These are phyloP conservation scores for Drosophila testacea DNA, from an alignment of 2,888 invertebrate genomes.

Conservation along the genomic window DNA sequence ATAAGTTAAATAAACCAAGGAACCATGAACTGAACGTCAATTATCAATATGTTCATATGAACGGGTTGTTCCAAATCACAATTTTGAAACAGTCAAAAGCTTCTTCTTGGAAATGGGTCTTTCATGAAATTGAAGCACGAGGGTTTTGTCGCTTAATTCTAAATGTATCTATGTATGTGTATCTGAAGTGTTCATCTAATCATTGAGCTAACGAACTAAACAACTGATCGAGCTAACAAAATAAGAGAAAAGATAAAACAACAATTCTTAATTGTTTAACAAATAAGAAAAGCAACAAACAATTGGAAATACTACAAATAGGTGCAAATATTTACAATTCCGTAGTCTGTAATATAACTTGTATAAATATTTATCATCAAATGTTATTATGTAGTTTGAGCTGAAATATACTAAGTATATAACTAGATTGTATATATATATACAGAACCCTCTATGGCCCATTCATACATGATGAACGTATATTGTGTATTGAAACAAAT, in stretches of 20 bases:
- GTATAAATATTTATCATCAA: slow-evolving; percentile 37
- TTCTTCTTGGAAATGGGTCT: background rate
- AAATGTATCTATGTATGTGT: background rate
- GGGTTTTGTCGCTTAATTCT: background rate
- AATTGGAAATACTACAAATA: slow-evolving; percentile 42
- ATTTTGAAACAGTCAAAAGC: background rate
- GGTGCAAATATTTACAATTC: slow-evolving; percentile 69
- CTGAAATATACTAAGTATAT: slow-evolving; percentile 40
- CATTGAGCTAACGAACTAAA: slow-evolving; percentile 16
- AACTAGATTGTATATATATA: slow-evolving; percentile 40
- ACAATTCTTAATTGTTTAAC: slow-evolving; percentile 37
- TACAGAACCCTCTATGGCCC: slow-evolving; percentile 37
- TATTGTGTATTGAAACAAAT: slow-evolving; percentile 5
- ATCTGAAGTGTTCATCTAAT: background rate
- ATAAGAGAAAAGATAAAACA: background rate
- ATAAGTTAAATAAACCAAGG: background rate
- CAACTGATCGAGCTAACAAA: background rate
- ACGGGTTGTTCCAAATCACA: background rate
- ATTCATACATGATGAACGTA: slow-evolving; percentile 13
- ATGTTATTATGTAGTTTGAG: slow-evolving; percentile 39
- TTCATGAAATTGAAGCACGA: background rate
- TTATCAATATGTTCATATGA: no score
- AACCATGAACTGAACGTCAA: background rate
- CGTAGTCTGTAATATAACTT: slow-evolving; percentile 30
- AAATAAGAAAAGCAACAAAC: slow-evolving; percentile 42